Conservation (phyloP, 2,113 vertebrate species). For the Nothobranchius furzeri region DNA sequence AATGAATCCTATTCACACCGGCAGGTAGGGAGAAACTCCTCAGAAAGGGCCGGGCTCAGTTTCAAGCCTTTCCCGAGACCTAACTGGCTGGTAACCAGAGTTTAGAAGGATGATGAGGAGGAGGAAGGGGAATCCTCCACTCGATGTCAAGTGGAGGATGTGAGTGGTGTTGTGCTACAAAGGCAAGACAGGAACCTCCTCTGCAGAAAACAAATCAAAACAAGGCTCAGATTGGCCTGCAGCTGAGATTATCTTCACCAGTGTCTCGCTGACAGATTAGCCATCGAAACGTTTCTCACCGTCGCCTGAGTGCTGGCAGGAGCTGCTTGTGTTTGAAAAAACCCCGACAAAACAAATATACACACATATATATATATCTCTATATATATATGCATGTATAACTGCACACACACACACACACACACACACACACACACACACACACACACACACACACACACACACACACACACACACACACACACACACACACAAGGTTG, state of each 20-base stretch:
- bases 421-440: constrained; percentile 45
- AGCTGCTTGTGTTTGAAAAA: constrained; percentile 37
- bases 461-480: constrained; percentile 30
- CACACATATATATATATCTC: constrained; percentile 31
- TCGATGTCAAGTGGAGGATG: constrained; percentile 20
- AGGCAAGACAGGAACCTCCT: constrained; percentile 54
- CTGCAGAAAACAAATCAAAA: constrained; percentile 31
- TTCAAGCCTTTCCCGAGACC: constrained; percentile 31
- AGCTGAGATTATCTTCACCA: constrained; percentile 43
- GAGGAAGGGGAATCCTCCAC: constrained; percentile 7
- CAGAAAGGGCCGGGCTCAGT: constrained; percentile 22
- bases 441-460: constrained; percentile 31
- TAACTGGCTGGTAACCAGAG: constrained; percentile 29
- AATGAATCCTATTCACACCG: constrained; percentile 54
- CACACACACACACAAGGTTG: constrained; percentile 31
- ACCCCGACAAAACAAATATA: background rate
- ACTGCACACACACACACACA: constrained; percentile 39
- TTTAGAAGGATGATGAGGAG: background rate
- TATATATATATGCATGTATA: constrained; percentile 8
- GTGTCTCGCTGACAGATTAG: constrained; percentile 20
- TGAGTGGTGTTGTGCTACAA: constrained; percentile 56
- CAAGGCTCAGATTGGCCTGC: constrained; percentile 66
- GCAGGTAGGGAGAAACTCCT: constrained; percentile 28
- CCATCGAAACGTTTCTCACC: background rate
- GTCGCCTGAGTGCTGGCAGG: constrained; percentile 26